A percentile compares a stretch with the other conserved stretches of the same genome.
These are phyloP conservation scores for Microcebus murinus DNA, from an alignment of 2,113 vertebrate species.

Conservation along the genomic window DNA sequence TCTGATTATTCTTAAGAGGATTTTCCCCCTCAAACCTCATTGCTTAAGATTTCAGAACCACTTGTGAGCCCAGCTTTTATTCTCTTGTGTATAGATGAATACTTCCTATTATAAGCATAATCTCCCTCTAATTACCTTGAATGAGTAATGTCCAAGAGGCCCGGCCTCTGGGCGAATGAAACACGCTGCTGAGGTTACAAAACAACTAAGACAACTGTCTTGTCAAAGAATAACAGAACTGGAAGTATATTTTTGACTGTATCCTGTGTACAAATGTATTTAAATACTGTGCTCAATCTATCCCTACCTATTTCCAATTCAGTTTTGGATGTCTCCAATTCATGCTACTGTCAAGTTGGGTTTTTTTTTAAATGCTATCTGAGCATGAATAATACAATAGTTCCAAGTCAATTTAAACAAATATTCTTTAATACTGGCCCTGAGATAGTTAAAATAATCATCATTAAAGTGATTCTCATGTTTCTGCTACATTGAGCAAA, in stretches of 20 bases:
- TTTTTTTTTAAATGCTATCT: background rate
- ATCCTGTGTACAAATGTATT: background rate
- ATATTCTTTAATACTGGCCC: background rate
- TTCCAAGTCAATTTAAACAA: background rate
- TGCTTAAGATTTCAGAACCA: background rate
- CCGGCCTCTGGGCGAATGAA: background rate
- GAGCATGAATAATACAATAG: slow-evolving; percentile 28
- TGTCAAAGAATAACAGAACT: slow-evolving; percentile 13
- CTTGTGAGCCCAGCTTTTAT: background rate
- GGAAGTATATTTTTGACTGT: background rate
- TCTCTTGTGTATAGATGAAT: background rate
- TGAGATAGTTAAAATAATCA: background rate
- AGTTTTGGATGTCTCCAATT: background rate
- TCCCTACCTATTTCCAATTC: background rate
- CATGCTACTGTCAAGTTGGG: background rate
- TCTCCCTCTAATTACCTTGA: background rate
- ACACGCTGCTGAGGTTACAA: background rate
- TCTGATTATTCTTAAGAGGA: background rate
- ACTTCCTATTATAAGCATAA: background rate
- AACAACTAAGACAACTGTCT: background rate
- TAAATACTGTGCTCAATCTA: background rate
- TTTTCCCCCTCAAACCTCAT: background rate
- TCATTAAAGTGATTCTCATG: background rate
- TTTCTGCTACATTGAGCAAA: background rate
- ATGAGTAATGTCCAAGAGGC: background rate